Evolutionary conservation across 1,140 invertebrate species (phyloP).

Genomic region (Bombus confusus): DNA sequence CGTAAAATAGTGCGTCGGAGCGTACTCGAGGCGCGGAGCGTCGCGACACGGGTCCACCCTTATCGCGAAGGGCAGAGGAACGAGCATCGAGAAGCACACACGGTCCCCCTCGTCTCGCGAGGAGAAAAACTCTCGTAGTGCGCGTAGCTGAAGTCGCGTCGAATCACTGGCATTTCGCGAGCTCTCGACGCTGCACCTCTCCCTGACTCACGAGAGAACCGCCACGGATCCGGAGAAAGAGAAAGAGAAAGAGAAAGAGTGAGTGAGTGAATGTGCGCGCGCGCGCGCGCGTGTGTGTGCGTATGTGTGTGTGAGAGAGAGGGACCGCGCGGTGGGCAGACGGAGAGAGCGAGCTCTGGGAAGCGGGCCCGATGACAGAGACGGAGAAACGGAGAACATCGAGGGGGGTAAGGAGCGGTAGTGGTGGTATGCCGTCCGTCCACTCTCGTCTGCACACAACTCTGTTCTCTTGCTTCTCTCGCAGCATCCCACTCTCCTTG

Average conservation of each 20-base stretch:
- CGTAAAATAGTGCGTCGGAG: no score
- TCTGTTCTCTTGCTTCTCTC: conserved; percentile 60
- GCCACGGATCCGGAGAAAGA: conserved; percentile 29
- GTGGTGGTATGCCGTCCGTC: conserved; percentile 82
- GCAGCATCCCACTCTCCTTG: conserved; percentile 75
- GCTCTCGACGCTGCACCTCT: conserved; percentile 58
- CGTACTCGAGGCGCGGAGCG: conserved; percentile 35
- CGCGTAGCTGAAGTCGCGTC: conserved; percentile 66
- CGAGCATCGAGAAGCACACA: conserved; percentile 6
- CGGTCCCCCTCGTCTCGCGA: conserved; percentile 30
- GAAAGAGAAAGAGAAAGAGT: background rate
- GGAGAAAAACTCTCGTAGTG: conserved; percentile 51
- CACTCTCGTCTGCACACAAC: conserved; percentile 77
- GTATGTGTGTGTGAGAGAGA: background rate
- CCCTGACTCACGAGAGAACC: conserved; percentile 50
- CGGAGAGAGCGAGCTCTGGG: background rate
- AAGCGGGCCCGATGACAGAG: background rate
- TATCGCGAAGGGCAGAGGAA: conserved; percentile 16
- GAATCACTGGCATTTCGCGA: conserved; percentile 71
- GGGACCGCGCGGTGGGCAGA: background rate
- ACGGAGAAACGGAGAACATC: conserved; percentile 11
- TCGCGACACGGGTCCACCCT: conserved; percentile 47
- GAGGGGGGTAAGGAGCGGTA: conserved; percentile 67
- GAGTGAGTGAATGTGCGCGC: no score
- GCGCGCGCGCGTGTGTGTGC: no score